Percentiles rank a stretch among this genome's conserved stretches.
These are phyloP conservation scores for Telmatochromis brachygnathus DNA, from an alignment of 2,113 vertebrate genomes.

Conservation along the genomic window DNA sequence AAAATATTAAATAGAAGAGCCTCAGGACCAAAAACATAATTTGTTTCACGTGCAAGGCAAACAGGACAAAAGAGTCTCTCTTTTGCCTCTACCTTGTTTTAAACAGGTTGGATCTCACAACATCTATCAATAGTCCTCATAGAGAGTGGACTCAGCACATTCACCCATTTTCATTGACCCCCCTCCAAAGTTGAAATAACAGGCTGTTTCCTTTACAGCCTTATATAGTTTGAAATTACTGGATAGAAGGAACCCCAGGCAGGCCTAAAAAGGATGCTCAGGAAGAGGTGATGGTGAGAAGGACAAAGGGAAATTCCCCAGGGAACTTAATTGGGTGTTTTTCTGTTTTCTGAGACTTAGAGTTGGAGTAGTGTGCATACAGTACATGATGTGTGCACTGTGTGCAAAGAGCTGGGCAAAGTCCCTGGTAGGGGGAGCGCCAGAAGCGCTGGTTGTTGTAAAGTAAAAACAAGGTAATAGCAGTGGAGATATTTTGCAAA, in stretches of 20 bases:
- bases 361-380: not conserved
- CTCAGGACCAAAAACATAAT: not conserved
- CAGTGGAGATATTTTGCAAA: not conserved
- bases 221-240: not conserved
- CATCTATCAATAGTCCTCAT: not conserved
- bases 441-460: not conserved
- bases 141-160: not conserved
- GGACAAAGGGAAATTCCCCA: not conserved
- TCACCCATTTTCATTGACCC: not conserved
- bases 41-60: not conserved
- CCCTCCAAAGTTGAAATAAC: not conserved
- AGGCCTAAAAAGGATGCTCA: not conserved
- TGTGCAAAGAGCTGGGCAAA: not conserved
- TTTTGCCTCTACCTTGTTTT: not conserved
- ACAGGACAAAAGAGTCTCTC: not conserved
- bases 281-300: conserved; percentile 6
- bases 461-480: not conserved
- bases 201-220: not conserved
- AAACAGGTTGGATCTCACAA: not conserved
- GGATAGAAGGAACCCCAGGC: not conserved
- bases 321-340: not conserved
- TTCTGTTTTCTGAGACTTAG: not conserved
- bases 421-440: not conserved
- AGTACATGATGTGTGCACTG: not conserved
- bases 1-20: not conserved